Base-by-base conservation (phyloP, 2,113 vertebrate species). In the Chrysochloris asiatica region DNA sequence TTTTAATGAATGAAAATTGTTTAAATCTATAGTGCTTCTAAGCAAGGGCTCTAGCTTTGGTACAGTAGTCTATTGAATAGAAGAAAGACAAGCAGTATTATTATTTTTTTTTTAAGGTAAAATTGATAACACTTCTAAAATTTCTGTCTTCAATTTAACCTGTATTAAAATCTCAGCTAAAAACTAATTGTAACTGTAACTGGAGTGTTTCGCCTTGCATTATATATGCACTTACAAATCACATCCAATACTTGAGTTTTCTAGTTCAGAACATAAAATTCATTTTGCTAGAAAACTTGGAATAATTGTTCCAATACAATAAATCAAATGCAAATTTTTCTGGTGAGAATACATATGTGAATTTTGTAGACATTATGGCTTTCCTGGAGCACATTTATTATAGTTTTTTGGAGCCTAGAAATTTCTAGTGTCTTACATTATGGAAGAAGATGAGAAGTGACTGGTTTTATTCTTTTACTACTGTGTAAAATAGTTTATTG, bases 401-500 rank as follows among this genome's bases (percentile, higher is more conserved):
- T 3, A 28, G 50, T 30, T 71, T 85, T 86, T 86, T 72, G 87
- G 90, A 50, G 9, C 6, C 59, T 73, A 86, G 52, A 95, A 89
- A 88, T 84, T 83, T 88, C 2, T 47, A 83, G 4, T 83, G 24
- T 54, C 14, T 93, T 87, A 17, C 48, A 77, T 52, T 81, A 67
- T 65, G 47, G 5, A 36, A 12, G 63, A 92, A 69, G 43, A 95
- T 43, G 48, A 93, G 45, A 79, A 17, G 59, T 67, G 9, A 52
- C 36, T 63, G 43, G 45, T 79, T 94, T 95, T 83, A 89, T 81
- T 93, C 93, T 61, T 89, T 81, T 71, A 89, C 52, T 65, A 63
- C n/a, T 82, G 38, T 83, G 36, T 92, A 86, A 95, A 90, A 88
- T 69, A 95, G 59, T 94, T 90, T 90, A 91, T 36, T 93, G 89